Evolutionary conservation across 2,797 vertebrate genomes (phyloP).

Genomic region (Microctenopoma lineatum): DNA sequence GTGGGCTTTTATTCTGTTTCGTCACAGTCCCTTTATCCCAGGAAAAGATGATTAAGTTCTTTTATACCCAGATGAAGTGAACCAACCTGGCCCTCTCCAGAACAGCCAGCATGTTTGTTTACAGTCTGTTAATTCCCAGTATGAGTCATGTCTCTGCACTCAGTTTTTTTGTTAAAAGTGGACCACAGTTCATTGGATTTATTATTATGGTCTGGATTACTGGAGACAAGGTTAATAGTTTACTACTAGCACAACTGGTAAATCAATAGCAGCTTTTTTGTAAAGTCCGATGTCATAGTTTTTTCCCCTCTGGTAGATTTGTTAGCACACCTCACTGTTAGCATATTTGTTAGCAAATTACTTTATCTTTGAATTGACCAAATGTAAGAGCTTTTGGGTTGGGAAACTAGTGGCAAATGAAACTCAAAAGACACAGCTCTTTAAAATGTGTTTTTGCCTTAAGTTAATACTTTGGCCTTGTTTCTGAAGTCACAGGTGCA

Average conservation of each 20-base stretch:
- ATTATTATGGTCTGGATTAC: constrained; percentile 23
- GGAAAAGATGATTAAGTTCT: neutral
- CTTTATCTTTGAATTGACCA: neutral
- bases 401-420: neutral
- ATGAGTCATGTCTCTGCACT: constrained; percentile 51
- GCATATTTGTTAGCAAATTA: neutral
- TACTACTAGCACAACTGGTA: constrained; percentile 29
- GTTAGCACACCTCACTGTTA: neutral
- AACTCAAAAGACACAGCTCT: neutral
- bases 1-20: neutral
- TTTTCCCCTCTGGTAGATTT: neutral
- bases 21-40: neutral
- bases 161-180: constrained; percentile 9
- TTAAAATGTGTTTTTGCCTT: neutral
- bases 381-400: neutral
- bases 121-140: constrained; percentile 35
- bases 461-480: neutral
- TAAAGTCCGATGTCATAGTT: neutral
- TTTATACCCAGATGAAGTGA: constrained; percentile 13
- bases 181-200: constrained; percentile 9
- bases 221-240: constrained; percentile 47
- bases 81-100: neutral
- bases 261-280: constrained; percentile 44
- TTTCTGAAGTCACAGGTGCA: neutral
- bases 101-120: constrained; percentile 43